Evolutionary conservation across 2,113 vertebrate species (phyloP).

Genomic region (Eulemur rufifrons): DNA sequence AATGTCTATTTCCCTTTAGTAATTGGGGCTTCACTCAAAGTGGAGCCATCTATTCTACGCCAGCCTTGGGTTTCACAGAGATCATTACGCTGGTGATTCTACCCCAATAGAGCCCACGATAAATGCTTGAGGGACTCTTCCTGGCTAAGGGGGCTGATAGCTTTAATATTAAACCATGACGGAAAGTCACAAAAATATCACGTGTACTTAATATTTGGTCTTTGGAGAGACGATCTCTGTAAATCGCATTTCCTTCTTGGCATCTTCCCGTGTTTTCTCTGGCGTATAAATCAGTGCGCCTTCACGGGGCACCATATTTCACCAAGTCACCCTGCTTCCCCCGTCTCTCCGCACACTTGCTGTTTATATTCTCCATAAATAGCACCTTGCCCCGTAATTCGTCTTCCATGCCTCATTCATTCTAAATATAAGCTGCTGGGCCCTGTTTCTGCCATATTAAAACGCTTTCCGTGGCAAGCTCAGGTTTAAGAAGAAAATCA

Average conservation of each 20-base stretch:
- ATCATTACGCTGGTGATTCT: neutral
- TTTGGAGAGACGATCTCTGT: constrained; percentile 22
- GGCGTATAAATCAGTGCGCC: neutral
- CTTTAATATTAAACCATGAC: constrained; percentile 37
- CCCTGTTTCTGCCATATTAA: constrained; percentile 58
- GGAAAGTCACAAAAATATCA: constrained; percentile 50
- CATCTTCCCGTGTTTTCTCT: neutral
- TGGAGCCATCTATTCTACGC: neutral
- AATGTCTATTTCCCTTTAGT: neutral
- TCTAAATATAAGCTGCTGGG: constrained; percentile 61
- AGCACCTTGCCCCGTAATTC: constrained; percentile 55
- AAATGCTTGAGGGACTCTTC: neutral
- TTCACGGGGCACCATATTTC: neutral
- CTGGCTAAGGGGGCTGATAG: constrained; percentile 13
- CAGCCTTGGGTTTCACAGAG: constrained; percentile 18
- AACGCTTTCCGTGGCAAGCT: constrained; percentile 48
- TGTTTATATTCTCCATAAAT: constrained; percentile 64
- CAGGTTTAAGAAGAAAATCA: constrained; percentile 59
- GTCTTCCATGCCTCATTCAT: constrained; percentile 54
- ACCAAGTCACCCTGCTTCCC: neutral
- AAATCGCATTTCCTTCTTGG: neutral
- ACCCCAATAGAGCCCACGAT: neutral
- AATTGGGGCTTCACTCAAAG: neutral
- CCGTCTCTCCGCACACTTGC: constrained; percentile 37
- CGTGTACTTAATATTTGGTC: constrained; percentile 32